Evolutionary conservation across 2,113 vertebrate genomes (phyloP).

Genomic region (Heloderma charlesbogerti): DNA sequence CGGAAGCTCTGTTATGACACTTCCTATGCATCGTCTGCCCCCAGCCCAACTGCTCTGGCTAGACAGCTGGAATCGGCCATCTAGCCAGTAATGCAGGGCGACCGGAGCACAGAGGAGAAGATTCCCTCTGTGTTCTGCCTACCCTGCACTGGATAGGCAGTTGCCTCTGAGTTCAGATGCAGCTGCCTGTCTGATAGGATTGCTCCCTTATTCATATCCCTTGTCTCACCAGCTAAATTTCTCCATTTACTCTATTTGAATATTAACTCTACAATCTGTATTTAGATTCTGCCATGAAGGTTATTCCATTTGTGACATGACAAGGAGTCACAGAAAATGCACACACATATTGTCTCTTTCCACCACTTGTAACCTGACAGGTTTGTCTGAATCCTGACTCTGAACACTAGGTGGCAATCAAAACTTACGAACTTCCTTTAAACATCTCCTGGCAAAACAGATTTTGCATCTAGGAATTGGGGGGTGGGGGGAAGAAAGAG

Average conservation of each 20-base stretch:
- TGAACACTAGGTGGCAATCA: constrained; percentile 45
- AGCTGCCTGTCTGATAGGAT: no score
- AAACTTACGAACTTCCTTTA: not conserved
- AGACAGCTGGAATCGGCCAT: no score
- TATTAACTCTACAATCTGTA: not conserved
- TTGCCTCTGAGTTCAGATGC: no score
- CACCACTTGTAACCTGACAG: no score
- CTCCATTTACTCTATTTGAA: not conserved
- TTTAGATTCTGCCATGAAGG: not conserved
- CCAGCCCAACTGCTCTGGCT: no score
- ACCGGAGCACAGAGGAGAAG: no score
- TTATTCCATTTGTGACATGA: not conserved
- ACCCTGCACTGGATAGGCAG: no score
- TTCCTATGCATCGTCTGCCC: no score
- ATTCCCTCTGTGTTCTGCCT: no score
- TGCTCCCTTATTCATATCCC: not conserved
- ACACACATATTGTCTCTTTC: not conserved
- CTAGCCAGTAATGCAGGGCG: no score
- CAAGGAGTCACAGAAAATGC: not conserved
- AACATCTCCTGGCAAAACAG: not conserved
- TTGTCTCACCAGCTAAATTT: not conserved
- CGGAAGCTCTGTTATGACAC: no score
- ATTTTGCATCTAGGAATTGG: not conserved
- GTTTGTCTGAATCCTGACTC: not conserved
- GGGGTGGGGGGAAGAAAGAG: no score